phyloP scores from a whole-genome alignment of 2,888 invertebrate genomes.

The Drosophila lutescens region DNA sequence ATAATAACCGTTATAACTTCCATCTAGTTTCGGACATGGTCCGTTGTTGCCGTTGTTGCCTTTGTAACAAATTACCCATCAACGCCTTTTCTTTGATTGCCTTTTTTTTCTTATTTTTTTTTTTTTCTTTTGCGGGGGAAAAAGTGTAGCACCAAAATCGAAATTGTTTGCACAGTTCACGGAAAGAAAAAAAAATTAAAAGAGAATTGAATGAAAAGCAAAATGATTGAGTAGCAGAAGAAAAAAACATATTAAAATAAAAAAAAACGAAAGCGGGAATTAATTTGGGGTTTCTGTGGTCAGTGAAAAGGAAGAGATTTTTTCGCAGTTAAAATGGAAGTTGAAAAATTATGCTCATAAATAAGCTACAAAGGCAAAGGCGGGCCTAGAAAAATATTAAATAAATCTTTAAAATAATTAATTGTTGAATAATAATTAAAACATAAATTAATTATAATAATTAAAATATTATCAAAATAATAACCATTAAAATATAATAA shows the following conservation, averaged over 20 bases:
- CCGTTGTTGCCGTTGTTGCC: conserved; percentile 28
- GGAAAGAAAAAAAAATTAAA: neutral
- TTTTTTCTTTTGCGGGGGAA: conserved; percentile 5
- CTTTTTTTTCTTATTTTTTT: neutral
- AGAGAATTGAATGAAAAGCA: conserved; percentile 15
- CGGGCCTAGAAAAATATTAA: neutral
- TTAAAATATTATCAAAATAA: too few relatives aligned
- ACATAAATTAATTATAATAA: neutral
- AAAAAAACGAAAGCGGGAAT: conserved; percentile 25
- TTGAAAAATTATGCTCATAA: neutral
- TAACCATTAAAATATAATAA: too few relatives aligned
- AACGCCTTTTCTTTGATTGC: conserved; percentile 54
- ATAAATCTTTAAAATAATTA: neutral
- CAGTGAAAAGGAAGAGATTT: neutral
- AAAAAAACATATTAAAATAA: neutral
- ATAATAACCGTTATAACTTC: conserved; percentile 59
- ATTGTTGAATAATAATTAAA: neutral
- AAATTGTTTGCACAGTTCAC: conserved; percentile 8
- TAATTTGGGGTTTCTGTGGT: conserved; percentile 12
- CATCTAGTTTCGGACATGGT: conserved; percentile 52
- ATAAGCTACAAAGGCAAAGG: neutral
- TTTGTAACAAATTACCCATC: conserved; percentile 68
- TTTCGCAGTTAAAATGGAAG: neutral
- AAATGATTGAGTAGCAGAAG: conserved; percentile 13
- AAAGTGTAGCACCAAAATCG: conserved; percentile 8